Base-by-base conservation (phyloP, 2,888 invertebrate species). In the Scaptomyza cyrtandrae region DNA sequence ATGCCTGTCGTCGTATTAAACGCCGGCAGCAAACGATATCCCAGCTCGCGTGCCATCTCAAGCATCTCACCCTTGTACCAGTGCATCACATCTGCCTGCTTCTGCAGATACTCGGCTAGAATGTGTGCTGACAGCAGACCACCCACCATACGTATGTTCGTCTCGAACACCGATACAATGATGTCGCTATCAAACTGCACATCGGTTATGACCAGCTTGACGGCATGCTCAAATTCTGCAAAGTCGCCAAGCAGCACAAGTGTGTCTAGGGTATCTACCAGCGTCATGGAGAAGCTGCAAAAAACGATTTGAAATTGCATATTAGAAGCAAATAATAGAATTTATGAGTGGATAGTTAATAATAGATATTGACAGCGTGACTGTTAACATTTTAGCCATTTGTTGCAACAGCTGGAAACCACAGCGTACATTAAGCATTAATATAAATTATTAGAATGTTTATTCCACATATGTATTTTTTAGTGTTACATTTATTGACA, bases 1-100 rank as follows among this genome's bases (percentile, higher is more conserved):
- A 99, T 97, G 48, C 99, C 99, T 0, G 99, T 99, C 4, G 98
- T 96, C 0, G 99, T 98, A 92, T 99, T 99, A 92, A 99, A 99
- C 4, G 99, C 98, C n/a, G 99, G 99, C 69, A 99, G 92, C 59
- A 99, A 93, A 73, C 98, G 94, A 90, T 96, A 96, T 4, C 98
- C 99, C 58, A 99, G 93, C 91, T 99, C 98, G 90, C 96, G 96
- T 0, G 99, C 99, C 95, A 98, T 95, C 48, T 94, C 93, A 24
- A 99, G 93, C 69, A 99, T 93, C 92, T 99, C 97, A 10, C 97
- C 97, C 84, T 95, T 94, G 90, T 98, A 98, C 97, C 97, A 97
- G 44, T 93, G 93, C 93, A 97, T 94, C 53, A 94, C 94, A 33
- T 95, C 95, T 45, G 95, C 94, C 78, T 95, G 94, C 69, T 95